Conservation (phyloP, 2,797 vertebrate species). For the Chloroceryle inda region DNA sequence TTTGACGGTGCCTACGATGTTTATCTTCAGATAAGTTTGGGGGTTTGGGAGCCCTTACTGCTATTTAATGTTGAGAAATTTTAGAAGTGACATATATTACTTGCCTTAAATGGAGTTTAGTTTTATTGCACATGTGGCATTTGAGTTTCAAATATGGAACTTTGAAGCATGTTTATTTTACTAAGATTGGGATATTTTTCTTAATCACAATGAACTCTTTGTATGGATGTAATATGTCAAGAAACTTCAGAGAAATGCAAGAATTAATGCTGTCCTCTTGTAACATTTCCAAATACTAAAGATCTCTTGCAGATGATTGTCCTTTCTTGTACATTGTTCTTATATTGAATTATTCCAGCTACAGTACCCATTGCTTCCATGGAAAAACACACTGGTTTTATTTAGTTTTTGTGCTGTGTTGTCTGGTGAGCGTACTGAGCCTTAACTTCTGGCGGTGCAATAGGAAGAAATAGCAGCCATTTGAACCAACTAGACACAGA, state of each 20-base stretch:
- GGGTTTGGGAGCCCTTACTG: slow-evolving; percentile 31
- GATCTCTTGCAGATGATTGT: slow-evolving; percentile 24
- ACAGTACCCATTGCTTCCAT: not conserved
- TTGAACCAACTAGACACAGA: not conserved
- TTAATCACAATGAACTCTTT: slow-evolving; percentile 52
- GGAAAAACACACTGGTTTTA: not conserved
- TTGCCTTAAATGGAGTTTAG: slow-evolving; percentile 62
- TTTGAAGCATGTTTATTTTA: slow-evolving; percentile 60
- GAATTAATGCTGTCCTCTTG: slow-evolving; percentile 25
- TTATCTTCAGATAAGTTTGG: slow-evolving; percentile 46
- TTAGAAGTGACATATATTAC: slow-evolving; percentile 11
- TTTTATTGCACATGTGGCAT: slow-evolving; percentile 50
- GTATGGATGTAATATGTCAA: slow-evolving; percentile 37
- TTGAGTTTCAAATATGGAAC: slow-evolving; percentile 57
- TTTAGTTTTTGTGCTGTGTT: not conserved
- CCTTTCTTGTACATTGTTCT: not conserved
- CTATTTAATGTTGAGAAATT: slow-evolving; percentile 39
- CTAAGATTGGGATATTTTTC: slow-evolving; percentile 51
- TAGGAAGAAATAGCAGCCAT: not conserved
- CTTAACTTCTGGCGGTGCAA: slow-evolving; percentile 36
- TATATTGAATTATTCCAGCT: not conserved
- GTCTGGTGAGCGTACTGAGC: slow-evolving; percentile 23
- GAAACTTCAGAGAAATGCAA: slow-evolving; percentile 38
- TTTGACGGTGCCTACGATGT: slow-evolving; percentile 63
- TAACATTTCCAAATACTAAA: slow-evolving; percentile 20